Evolutionary conservation across 2,888 invertebrate species (phyloP).

Genomic region (Tiliacea citrago): DNA sequence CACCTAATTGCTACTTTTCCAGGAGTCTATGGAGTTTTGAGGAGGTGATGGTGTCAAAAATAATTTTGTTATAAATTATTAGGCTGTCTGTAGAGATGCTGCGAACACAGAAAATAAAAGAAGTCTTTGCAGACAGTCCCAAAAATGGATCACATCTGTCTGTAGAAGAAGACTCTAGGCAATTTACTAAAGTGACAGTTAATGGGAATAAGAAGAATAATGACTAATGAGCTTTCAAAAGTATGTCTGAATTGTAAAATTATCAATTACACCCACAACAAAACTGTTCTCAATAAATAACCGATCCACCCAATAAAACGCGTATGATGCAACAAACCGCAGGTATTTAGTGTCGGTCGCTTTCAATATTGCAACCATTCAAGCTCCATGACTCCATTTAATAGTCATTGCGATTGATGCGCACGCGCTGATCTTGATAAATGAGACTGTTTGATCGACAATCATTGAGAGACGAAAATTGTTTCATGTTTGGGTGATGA

Average conservation of each 20-base stretch:
- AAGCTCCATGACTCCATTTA: conserved; percentile 74
- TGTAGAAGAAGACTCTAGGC: no score
- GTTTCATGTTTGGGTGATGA: conserved; percentile 17
- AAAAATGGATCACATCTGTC: no score
- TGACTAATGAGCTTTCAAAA: not conserved
- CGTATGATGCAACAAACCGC: conserved; percentile 57
- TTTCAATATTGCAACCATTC: conserved; percentile 69
- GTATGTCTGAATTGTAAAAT: conserved; percentile 17
- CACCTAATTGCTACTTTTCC: not conserved
- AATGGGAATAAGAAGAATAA: not conserved
- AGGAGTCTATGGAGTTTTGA: not conserved
- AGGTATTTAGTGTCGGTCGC: conserved; percentile 70
- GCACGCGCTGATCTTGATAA: conserved; percentile 64
- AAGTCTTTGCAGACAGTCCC: no score
- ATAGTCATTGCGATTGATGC: conserved; percentile 78
- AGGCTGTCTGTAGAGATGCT: no score
- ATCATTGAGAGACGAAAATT: conserved; percentile 40
- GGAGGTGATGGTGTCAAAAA: not conserved
- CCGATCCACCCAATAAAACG: conserved; percentile 59
- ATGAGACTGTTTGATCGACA: conserved; percentile 45
- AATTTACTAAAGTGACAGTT: not conserved
- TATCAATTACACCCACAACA: not conserved
- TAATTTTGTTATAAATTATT: not conserved
- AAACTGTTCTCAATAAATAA: conserved; percentile 37
- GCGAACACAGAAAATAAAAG: not conserved